These are phyloP conservation scores for Aythya baeri DNA, from an alignment of 2,113 vertebrate genomes.

Conservation along the genomic window DNA sequence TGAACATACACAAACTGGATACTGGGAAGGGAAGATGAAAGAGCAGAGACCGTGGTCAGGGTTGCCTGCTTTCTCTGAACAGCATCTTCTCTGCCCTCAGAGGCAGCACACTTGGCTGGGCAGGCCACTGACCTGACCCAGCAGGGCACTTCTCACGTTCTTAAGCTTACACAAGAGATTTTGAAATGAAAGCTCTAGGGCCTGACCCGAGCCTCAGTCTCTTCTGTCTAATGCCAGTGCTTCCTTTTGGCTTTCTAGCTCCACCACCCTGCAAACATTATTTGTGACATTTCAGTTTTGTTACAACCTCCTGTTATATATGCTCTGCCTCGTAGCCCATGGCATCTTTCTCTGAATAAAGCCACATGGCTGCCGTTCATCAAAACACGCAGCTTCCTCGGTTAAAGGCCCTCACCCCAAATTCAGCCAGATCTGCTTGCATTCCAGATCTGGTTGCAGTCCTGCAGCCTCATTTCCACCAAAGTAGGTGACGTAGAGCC, in stretches of 20 bases:
- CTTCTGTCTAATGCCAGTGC: neutral
- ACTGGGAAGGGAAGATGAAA: neutral
- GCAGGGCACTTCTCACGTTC: too few relatives aligned
- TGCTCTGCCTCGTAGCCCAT: neutral
- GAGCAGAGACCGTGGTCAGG: neutral
- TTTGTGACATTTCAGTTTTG: neutral
- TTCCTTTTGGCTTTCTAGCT: neutral
- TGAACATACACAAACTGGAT: neutral
- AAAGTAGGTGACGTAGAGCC: conserved; percentile 98
- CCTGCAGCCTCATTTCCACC: conserved; percentile 88
- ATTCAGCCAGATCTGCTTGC: conserved; percentile 96
- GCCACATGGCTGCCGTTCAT: neutral
- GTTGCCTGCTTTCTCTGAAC: neutral
- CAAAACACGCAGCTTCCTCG: neutral
- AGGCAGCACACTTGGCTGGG: neutral
- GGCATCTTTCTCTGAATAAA: neutral
- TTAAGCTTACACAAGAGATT: neutral
- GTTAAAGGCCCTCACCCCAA: conserved; percentile 84
- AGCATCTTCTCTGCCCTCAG: neutral
- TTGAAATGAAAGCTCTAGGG: neutral
- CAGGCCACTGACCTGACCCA: neutral
- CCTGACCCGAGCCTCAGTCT: neutral
- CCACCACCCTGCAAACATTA: neutral
- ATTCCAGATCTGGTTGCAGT: conserved; percentile 94
- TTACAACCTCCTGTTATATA: neutral